Evolutionary conservation across 2,888 invertebrate genomes (phyloP).

Genomic region (Pelosia muscerda): DNA sequence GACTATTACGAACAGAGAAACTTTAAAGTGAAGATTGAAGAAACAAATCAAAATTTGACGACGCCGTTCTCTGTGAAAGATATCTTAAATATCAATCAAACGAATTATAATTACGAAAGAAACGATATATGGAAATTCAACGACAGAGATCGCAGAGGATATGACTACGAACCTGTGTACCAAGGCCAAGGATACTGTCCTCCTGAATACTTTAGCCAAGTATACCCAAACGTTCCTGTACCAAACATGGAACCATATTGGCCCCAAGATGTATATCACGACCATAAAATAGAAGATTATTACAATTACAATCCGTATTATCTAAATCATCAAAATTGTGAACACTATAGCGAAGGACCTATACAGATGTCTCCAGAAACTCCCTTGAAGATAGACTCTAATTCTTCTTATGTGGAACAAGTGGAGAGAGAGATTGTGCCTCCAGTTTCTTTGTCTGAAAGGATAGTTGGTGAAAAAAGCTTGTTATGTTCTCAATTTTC

Average conservation of each 20-base stretch:
- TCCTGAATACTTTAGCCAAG: constrained; percentile 71
- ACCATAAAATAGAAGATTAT: constrained; percentile 75
- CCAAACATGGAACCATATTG: constrained; percentile 75
- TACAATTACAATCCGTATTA: constrained; percentile 77
- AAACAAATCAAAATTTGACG: constrained; percentile 59
- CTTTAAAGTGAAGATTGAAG: constrained; percentile 69
- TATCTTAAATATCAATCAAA: constrained; percentile 75
- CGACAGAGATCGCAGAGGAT: constrained; percentile 64
- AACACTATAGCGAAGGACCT: constrained; percentile 62
- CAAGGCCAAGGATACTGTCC: constrained; percentile 67
- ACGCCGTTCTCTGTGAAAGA: constrained; percentile 83
- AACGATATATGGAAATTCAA: constrained; percentile 71
- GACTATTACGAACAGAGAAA: constrained; percentile 61
- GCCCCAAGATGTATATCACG: constrained; percentile 73
- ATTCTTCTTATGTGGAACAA: constrained; percentile 39
- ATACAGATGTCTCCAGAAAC: constrained; percentile 53
- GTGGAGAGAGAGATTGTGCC: constrained; percentile 46
- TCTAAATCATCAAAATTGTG: constrained; percentile 73
- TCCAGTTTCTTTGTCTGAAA: constrained; percentile 36
- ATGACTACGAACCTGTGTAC: constrained; percentile 69
- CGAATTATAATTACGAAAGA: constrained; percentile 70
- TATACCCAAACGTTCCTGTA: constrained; percentile 70
- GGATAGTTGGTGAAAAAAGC: constrained; percentile 43
- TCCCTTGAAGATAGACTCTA: constrained; percentile 52
- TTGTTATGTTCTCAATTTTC: constrained; percentile 31